Percentiles rank a stretch among this genome's conserved stretches.
These are phyloP conservation scores for Limnephilus auricula DNA, from an alignment of 2,888 invertebrate genomes.

Conservation along the genomic window DNA sequence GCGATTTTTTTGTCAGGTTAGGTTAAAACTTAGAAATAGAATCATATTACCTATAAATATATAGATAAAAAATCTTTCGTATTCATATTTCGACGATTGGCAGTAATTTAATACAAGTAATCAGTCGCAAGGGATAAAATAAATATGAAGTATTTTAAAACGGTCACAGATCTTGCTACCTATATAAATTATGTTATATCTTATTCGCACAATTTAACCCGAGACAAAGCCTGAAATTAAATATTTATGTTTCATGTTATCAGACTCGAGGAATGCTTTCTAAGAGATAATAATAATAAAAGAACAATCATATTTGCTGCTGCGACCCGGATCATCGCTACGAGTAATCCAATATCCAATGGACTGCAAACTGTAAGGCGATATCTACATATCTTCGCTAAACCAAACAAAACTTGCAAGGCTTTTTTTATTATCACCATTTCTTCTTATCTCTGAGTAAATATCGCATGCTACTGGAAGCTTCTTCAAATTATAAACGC, in stretches of 20 bases:
- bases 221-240: neutral
- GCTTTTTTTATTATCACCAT: neutral
- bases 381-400: neutral
- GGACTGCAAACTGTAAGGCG: neutral
- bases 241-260: neutral
- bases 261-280: neutral
- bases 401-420: neutral
- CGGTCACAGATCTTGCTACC: neutral
- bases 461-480: neutral
- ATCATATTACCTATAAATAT: too few relatives aligned
- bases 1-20: too few relatives aligned
- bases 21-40: too few relatives aligned
- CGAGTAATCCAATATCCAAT: neutral
- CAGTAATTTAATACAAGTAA: neutral
- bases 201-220: neutral
- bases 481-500: neutral
- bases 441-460: neutral
- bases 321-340: neutral
- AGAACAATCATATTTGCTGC: neutral
- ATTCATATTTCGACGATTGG: neutral
- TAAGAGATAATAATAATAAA: neutral
- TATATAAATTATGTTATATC: too few relatives aligned
- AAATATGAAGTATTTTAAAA: neutral
- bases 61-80: neutral
- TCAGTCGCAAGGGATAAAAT: too few relatives aligned